A percentile compares a stretch with the other conserved stretches of the same genome.
phyloP scores from a whole-genome alignment of 2,888 invertebrate genomes.

The Leptarthrus brevirostris region DNA sequence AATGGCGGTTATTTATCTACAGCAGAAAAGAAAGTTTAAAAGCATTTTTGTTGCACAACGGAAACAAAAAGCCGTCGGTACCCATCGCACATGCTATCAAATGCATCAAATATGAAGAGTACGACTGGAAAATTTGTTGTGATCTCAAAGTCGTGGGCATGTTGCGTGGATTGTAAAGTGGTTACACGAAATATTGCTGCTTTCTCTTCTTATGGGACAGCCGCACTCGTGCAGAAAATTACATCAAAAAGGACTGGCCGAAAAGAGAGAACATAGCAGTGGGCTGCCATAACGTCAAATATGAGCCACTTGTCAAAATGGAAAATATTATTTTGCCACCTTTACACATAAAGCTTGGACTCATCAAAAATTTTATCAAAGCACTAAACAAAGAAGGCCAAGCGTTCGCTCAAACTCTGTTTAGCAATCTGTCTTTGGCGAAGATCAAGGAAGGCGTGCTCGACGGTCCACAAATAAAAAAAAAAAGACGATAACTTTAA shows the following conservation, averaged over 20 bases:
- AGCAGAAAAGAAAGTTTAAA: slow-evolving; percentile 16
- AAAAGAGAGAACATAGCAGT: not conserved
- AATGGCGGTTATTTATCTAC: not conserved
- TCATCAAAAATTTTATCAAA: not conserved
- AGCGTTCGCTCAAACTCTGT: too few species aligned
- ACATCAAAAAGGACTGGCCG: not conserved
- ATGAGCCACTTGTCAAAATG: not conserved
- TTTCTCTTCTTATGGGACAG: not conserved
- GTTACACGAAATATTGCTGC: not conserved
- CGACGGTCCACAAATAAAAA: not conserved
- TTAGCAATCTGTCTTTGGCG: too few species aligned
- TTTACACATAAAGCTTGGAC: not conserved
- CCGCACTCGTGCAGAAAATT: not conserved
- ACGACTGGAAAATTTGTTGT: slow-evolving; percentile 13
- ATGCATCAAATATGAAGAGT: slow-evolving; percentile 12
- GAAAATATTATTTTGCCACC: not conserved
- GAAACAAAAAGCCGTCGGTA: slow-evolving; percentile 15
- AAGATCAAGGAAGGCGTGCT: too few species aligned
- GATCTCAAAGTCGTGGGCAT: slow-evolving; percentile 43
- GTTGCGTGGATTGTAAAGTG: slow-evolving; percentile 20
- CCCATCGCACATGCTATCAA: not conserved
- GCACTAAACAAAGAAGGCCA: not conserved
- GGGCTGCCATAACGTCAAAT: not conserved
- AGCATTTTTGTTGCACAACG: not conserved
- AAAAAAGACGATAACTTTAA: not conserved